Evolutionary conservation across 2,888 invertebrate species (phyloP), one percentile per base, ranked within the genome.

Genomic region (Lepidocyrtinus sp.): DNA sequence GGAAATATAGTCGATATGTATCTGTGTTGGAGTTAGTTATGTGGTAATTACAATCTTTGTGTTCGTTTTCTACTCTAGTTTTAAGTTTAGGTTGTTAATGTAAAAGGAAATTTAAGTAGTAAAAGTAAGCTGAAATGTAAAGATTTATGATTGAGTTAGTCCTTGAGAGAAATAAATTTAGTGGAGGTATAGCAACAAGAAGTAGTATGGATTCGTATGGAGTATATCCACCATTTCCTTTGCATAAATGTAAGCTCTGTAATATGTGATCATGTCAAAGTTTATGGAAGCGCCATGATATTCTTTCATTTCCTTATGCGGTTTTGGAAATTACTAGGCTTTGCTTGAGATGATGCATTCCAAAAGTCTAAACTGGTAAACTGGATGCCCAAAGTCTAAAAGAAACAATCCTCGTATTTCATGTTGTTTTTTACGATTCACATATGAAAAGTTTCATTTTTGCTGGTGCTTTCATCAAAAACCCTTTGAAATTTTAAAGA

Each of bases 391-490:
- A 7, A n/a, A n/a, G n/a, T n/a, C n/a, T n/a, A n/a, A n/a, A n/a
- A n/a, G n/a, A n/a, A 36, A 36, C 36, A 36, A 36, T 21, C 59
- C 12, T 68, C 75, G 75, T 75, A 75, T 68, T 68, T 75, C 46
- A 75, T 64, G 12, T 36, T n/a, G 12, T 63, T 68, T 72, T 75
- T 75, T 75, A 68, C 68, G 68, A 69, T 46, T 27, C 75, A 69
- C 62, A 68, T 21, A 62, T 69, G 75, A 75, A 69, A 68, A 24
- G 59, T 75, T 75, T 67, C 69, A 21, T 69, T 69, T 55, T 62
- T 21, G 27, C 36, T 67, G 3, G 55, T 21, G 36, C 45, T 7
- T 74, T 45, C 62, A 46, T 65, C n/a, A 67, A n/a, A n/a, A n/a
- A n/a, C n/a, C n/a, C n/a, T n/a, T n/a, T n/a, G n/a, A n/a, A 61